Evolutionary conservation across 35 echinoderm and acorn worm genomes (phyloP), one percentile per base, ranked within the genome.

Genomic region (Chiridota heheva): DNA sequence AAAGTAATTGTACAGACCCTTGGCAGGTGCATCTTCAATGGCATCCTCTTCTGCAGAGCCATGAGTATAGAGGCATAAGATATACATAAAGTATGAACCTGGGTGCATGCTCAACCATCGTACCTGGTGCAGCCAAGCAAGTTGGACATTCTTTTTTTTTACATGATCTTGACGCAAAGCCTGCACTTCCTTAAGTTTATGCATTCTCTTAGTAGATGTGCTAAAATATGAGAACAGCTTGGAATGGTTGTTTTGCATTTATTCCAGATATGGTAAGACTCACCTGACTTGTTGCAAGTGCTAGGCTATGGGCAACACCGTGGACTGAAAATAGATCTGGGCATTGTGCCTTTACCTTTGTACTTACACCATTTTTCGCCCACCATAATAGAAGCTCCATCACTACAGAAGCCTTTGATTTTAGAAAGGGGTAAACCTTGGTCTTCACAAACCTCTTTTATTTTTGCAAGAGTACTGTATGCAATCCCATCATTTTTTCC

Each of bases 161-260:
- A 73, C 27, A 37, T 44, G 2, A 45, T 73, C 69, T 40, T 73
- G 69, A 73, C n/a, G n/a, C n/a, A n/a, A n/a, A n/a, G n/a, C n/a
- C n/a, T n/a, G n/a, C n/a, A 73, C 39, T 47, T 73, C 69, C 43
- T 73, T 73, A 42, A 73, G 43, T 40, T 72, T 73, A 33, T 73
- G 69, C 69, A 45, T 73, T 20, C 24, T 37, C 47, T 73, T 73
- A 24, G 69, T 73, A 22, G 77, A 81, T 26, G 15, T 15, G 22
- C 58, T 44, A 44, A 81, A 44, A 48, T 77, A 77, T 13, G 27
- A 30, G 30, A 77, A 77, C 20, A 77, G 36, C 25, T 49, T 77
- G 27, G 73, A 49, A 13, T 56, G 18, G 33, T 28, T 28, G 58
- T 33, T 53, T 42, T 77, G 42, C 10, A 30, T 28, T 77, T 77